Evolutionary conservation across 2,888 invertebrate species (phyloP).

Genomic region (Globia sparganii): DNA sequence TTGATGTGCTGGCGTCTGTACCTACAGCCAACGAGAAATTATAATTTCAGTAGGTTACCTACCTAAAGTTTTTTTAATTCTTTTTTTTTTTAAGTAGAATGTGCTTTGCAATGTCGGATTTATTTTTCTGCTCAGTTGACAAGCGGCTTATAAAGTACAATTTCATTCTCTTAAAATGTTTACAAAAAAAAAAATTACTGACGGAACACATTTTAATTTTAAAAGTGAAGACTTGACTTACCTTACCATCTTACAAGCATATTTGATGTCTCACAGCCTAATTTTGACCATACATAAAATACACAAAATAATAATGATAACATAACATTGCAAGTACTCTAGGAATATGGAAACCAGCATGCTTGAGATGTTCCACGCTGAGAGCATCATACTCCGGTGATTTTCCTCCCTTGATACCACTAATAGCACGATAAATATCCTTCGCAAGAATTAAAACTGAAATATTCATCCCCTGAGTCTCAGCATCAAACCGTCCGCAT

Average conservation of each 20-base stretch:
- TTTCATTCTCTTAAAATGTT: slow-evolving; percentile 1
- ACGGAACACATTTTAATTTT: slow-evolving; percentile 22
- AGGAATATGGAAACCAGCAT: too few species aligned
- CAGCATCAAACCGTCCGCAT: too few species aligned
- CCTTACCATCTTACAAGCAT: not conserved
- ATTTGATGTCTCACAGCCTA: not conserved
- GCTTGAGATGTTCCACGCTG: too few species aligned
- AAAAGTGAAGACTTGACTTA: not conserved
- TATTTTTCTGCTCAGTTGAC: slow-evolving; percentile 11
- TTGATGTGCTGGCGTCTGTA: too few species aligned
- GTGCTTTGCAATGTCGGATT: not conserved
- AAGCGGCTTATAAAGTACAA: slow-evolving; percentile 22
- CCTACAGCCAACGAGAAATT: not conserved
- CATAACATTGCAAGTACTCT: too few species aligned
- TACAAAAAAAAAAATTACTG: slow-evolving; percentile 4
- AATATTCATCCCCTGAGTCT: too few species aligned
- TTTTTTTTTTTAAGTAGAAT: not conserved
- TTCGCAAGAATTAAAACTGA: too few species aligned
- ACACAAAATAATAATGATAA: too few species aligned
- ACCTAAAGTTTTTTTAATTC: not conserved
- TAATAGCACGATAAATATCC: too few species aligned
- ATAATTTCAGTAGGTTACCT: not conserved
- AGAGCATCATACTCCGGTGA: too few species aligned
- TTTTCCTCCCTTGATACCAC: too few species aligned
- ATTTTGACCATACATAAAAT: too few species aligned